Evolutionary conservation across 2,113 vertebrate species (phyloP).

Genomic region (Jaculus jaculus): DNA sequence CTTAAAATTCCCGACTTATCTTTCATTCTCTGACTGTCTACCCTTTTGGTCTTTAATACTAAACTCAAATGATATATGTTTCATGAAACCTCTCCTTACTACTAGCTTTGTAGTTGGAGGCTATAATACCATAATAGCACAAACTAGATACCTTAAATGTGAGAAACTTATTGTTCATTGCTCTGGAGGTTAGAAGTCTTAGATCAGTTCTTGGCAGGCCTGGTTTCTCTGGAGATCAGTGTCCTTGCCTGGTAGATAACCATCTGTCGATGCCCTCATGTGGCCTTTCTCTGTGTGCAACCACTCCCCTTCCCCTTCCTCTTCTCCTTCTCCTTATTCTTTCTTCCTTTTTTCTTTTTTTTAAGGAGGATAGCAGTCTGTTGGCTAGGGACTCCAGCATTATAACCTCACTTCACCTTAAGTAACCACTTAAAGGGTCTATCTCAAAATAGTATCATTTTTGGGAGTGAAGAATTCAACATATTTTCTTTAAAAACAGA

Average conservation of each 20-base stretch:
- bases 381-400: not conserved
- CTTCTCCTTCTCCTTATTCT: no score
- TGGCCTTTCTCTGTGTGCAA: not conserved
- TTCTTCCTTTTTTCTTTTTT: not conserved
- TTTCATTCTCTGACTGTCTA: not conserved
- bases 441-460: not conserved
- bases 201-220: not conserved
- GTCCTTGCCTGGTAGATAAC: not conserved
- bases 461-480: not conserved
- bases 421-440: not conserved
- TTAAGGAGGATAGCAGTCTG: not conserved
- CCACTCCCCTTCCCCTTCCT: not conserved
- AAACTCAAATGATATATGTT: not conserved
- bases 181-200: not conserved
- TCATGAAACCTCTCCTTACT: not conserved
- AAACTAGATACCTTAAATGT: not conserved
- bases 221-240: not conserved
- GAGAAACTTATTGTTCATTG: not conserved
- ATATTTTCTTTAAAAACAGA: not conserved
- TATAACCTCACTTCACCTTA: not conserved
- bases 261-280: not conserved
- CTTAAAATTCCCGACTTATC: not conserved
- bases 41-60: not conserved
- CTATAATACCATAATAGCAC: not conserved
- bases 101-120: not conserved